phyloP scores from a whole-genome alignment of 2,797 vertebrate species.

The Takifugu rubripes region DNA sequence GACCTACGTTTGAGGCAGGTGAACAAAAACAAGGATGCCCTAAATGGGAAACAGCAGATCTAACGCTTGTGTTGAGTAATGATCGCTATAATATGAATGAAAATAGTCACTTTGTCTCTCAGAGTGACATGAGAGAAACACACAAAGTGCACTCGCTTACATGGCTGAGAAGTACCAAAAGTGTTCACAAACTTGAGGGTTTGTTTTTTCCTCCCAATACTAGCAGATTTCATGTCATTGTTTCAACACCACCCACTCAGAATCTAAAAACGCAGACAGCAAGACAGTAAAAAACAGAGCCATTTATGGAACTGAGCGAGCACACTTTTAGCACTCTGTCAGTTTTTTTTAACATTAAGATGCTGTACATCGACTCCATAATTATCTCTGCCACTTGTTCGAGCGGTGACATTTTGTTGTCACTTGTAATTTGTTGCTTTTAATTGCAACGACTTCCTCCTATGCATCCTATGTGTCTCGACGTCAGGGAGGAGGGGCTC shows the following conservation, averaged over 20 bases:
- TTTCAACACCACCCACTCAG: slow-evolving; percentile 67
- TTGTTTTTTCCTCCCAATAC: slow-evolving; percentile 55
- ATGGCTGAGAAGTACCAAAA: slow-evolving; percentile 59
- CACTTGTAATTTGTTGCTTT: slow-evolving; percentile 63
- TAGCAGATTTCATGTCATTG: slow-evolving; percentile 65
- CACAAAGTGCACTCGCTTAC: slow-evolving; percentile 36
- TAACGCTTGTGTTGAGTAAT: slow-evolving; percentile 25
- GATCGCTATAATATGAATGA: slow-evolving; percentile 26
- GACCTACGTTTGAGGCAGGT: slow-evolving; percentile 48
- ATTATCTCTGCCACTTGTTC: slow-evolving; percentile 62
- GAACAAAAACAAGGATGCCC: slow-evolving; percentile 15
- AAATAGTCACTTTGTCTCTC: slow-evolving; percentile 53
- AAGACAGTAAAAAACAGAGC: slow-evolving; percentile 62
- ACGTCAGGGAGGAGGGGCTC: slow-evolving; percentile 50
- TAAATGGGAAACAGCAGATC: slow-evolving; percentile 28
- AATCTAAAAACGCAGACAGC: slow-evolving; percentile 55
- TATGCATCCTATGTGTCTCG: slow-evolving; percentile 42
- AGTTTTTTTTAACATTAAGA: slow-evolving; percentile 63
- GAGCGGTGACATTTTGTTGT: slow-evolving; percentile 51
- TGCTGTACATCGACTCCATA: slow-evolving; percentile 63
- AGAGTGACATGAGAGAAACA: slow-evolving; percentile 56
- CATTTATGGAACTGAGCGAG: slow-evolving; percentile 63
- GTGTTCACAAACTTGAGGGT: slow-evolving; percentile 64
- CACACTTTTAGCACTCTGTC: slow-evolving; percentile 24
- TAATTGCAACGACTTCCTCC: slow-evolving; percentile 76